Evolutionary conservation across 2,888 invertebrate species (phyloP).

Genomic region (Drosophila anomelani): DNA sequence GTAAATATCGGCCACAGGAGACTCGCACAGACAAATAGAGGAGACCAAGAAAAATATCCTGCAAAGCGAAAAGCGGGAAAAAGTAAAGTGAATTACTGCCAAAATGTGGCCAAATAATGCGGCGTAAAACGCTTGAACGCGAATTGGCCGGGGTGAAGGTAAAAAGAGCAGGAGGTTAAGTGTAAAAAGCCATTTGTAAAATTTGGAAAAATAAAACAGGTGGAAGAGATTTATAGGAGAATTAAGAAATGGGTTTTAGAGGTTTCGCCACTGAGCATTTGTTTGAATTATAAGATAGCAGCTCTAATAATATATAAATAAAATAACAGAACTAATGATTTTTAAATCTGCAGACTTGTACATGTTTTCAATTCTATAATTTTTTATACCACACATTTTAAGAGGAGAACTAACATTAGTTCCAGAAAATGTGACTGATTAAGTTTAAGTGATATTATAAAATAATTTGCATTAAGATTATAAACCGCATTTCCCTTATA

Average conservation of each 20-base stretch:
- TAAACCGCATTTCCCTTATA: accelerated
- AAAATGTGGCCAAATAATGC: constrained; percentile 55
- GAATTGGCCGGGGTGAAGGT: constrained; percentile 17
- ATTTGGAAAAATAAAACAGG: constrained; percentile 8
- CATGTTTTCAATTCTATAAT: too few relatives aligned
- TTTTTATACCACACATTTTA: not conserved
- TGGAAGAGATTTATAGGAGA: constrained; percentile 9
- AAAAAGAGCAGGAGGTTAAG: constrained; percentile 22
- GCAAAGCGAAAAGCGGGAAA: constrained; percentile 25
- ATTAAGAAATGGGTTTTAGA: constrained; percentile 1
- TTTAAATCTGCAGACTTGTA: not conserved
- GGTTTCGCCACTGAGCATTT: too few relatives aligned
- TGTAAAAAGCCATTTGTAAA: constrained; percentile 19
- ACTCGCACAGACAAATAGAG: constrained; percentile 32
- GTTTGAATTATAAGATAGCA: not conserved
- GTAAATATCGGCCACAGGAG: constrained; percentile 53
- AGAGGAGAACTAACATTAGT: not conserved
- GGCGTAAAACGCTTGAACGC: constrained; percentile 61
- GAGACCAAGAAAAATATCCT: constrained; percentile 9
- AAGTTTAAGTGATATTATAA: not conserved
- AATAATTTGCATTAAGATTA: not conserved
- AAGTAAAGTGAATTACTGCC: constrained; percentile 61
- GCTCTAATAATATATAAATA: too few relatives aligned
- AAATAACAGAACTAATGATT: too few relatives aligned
- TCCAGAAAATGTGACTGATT: not conserved